phyloP scores from a whole-genome alignment of 2,888 invertebrate species.

The Caenorhabditis auriculariae region DNA sequence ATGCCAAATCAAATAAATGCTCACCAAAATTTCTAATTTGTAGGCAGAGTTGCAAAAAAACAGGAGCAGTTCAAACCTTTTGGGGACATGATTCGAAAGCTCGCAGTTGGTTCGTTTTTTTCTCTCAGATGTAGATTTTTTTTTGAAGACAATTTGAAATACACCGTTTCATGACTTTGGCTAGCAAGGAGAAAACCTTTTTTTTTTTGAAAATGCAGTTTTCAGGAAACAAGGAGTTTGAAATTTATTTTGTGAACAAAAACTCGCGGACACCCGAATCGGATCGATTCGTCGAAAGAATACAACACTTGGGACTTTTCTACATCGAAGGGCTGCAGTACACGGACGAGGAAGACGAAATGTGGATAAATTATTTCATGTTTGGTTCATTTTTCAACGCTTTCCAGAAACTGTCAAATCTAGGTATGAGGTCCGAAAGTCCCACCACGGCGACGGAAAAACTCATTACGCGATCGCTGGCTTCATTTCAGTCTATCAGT shows the following conservation, averaged over 20 bases:
- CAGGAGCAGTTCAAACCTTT: constrained; percentile 73
- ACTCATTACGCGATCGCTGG: constrained; percentile 78
- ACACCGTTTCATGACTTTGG: not conserved
- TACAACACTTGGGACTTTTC: constrained; percentile 82
- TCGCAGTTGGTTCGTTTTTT: constrained; percentile 11
- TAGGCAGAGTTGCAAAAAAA: no score
- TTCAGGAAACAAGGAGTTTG: not conserved
- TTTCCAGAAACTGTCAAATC: constrained; percentile 1
- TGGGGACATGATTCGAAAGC: constrained; percentile 72
- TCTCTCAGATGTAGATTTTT: not conserved
- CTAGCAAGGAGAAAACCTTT: not conserved
- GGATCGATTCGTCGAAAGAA: constrained; percentile 76
- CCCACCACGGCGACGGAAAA: constrained; percentile 41
- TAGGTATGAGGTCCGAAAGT: constrained; percentile 15
- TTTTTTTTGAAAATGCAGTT: not conserved
- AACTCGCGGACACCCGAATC: constrained; percentile 71
- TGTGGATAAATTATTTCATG: constrained; percentile 73
- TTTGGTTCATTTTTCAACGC: constrained; percentile 18
- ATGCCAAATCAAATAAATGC: no score
- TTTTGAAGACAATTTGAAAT: not conserved
- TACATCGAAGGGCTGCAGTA: constrained; percentile 91
- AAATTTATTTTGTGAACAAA: not conserved
- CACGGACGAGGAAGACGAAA: constrained; percentile 86
- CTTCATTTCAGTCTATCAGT: constrained; percentile 73
- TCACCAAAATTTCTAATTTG: no score